Percentiles rank a stretch among this genome's conserved stretches.
phyloP scores from a whole-genome alignment of 2,888 invertebrate species.

The Andrena dorsata region DNA sequence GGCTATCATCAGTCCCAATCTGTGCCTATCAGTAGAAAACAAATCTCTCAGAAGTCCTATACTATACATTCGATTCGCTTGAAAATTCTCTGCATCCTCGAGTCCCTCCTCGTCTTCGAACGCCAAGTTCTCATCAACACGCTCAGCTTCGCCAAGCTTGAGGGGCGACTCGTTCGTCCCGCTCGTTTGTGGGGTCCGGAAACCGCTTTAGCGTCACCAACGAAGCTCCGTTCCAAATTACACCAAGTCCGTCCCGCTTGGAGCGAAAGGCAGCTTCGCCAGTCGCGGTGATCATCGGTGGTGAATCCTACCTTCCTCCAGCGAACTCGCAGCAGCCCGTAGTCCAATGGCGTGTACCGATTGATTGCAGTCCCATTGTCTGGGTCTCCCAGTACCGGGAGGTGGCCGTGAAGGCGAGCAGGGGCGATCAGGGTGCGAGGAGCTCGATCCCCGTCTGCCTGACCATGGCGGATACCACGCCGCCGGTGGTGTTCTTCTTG shows the following conservation, averaged over 20 bases:
- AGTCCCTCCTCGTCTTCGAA: too few species aligned
- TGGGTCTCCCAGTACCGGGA: constrained; percentile 81
- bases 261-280: too few species aligned
- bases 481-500: constrained; percentile 93
- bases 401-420: constrained; percentile 71
- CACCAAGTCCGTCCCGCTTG: too few species aligned
- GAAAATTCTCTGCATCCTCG: too few species aligned
- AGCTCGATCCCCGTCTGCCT: constrained; percentile 89
- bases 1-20: too few species aligned
- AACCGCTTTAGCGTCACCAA: constrained; percentile 11
- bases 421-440: constrained; percentile 80
- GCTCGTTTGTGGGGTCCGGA: constrained; percentile 25
- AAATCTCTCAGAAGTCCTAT: too few species aligned
- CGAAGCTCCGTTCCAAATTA: too few species aligned
- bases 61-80: too few species aligned
- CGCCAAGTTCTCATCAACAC: not conserved
- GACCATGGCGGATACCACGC: constrained; percentile 91
- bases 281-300: too few species aligned
- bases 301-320: too few species aligned
- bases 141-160: constrained; percentile 28
- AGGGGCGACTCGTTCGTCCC: not conserved
- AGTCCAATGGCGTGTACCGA: constrained; percentile 67
- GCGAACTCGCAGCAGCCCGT: too few species aligned
- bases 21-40: too few species aligned
- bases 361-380: constrained; percentile 91